These are phyloP conservation scores for Eristalinus sepulchralis DNA, from an alignment of 2,888 invertebrate species.

Conservation along the genomic window DNA sequence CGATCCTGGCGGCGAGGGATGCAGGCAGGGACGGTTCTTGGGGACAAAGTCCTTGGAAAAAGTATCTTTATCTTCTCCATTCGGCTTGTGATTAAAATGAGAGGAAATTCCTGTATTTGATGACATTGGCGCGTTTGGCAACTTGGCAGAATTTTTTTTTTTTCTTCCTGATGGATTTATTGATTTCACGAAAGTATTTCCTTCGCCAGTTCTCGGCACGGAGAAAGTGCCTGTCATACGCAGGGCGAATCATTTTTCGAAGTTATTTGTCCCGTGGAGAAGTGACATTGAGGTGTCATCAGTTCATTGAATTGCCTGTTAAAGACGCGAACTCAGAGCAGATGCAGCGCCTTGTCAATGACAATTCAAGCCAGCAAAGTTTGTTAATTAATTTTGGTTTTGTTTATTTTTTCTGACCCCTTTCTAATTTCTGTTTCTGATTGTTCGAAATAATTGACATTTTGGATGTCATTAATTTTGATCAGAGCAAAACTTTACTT, in stretches of 20 bases:
- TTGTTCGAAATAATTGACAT: not conserved
- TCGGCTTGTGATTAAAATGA: not conserved
- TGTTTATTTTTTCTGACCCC: not conserved
- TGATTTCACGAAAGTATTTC: not conserved
- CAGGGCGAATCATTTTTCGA: not conserved
- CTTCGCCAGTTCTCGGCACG: not conserved
- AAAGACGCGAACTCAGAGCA: not conserved
- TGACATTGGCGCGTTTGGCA: not conserved
- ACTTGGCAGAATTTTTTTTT: not conserved
- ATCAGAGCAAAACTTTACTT: too few species aligned
- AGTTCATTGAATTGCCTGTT: not conserved
- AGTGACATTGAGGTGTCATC: not conserved
- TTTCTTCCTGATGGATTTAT: not conserved
- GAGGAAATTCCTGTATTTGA: not conserved
- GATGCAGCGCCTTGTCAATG: not conserved
- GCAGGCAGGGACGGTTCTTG: not conserved
- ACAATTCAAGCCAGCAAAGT: not conserved
- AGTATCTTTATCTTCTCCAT: not conserved
- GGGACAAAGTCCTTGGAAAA: not conserved
- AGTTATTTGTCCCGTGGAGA: not conserved
- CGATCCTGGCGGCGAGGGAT: not conserved
- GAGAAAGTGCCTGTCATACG: not conserved
- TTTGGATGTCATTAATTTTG: not conserved
- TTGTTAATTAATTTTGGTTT: not conserved
- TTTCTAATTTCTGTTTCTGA: not conserved